phyloP scores from a whole-genome alignment of 1,140 invertebrate genomes.

The Drosophila yakuba region DNA sequence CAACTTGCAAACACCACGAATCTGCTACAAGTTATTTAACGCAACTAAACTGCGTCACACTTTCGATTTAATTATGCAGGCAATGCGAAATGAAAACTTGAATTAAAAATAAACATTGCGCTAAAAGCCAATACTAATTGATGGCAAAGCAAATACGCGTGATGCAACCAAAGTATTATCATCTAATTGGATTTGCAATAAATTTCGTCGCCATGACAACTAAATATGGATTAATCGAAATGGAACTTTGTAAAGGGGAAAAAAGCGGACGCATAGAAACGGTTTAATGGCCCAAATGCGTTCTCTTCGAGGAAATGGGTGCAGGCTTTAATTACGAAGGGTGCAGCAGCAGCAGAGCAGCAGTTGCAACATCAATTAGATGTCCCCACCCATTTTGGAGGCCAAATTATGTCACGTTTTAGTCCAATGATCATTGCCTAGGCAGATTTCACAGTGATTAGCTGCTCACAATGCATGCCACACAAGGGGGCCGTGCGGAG shows the following conservation, averaged over 20 bases:
- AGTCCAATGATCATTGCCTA: conserved; percentile 64
- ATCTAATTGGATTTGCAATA: conserved; percentile 41
- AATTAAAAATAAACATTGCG: background rate
- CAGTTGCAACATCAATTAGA: conserved; percentile 51
- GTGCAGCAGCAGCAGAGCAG: conserved; percentile 27
- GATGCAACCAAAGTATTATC: conserved; percentile 24
- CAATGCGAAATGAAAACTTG: conserved; percentile 10
- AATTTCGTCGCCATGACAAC: background rate
- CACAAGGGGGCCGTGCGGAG: conserved; percentile 10
- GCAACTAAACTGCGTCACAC: conserved; percentile 2
- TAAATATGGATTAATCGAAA: conserved; percentile 21
- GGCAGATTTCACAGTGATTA: conserved; percentile 77
- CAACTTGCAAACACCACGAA: background rate
- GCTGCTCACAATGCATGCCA: conserved; percentile 72
- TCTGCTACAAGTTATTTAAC: conserved; percentile 3
- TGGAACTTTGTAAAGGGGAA: conserved; percentile 2
- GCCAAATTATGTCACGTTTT: conserved; percentile 76
- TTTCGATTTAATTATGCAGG: conserved; percentile 6
- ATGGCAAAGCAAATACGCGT: conserved; percentile 25
- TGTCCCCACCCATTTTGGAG: conserved; percentile 10
- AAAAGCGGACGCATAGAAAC: conserved; percentile 5
- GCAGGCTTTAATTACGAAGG: conserved; percentile 52
- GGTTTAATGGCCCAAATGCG: conserved; percentile 29
- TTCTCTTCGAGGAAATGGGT: conserved; percentile 50
- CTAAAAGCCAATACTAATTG: conserved; percentile 17